Percentiles rank a stretch among this genome's conserved stretches.
These are phyloP conservation scores for Diceros bicornis DNA, from an alignment of 2,797 vertebrate genomes.

Conservation along the genomic window DNA sequence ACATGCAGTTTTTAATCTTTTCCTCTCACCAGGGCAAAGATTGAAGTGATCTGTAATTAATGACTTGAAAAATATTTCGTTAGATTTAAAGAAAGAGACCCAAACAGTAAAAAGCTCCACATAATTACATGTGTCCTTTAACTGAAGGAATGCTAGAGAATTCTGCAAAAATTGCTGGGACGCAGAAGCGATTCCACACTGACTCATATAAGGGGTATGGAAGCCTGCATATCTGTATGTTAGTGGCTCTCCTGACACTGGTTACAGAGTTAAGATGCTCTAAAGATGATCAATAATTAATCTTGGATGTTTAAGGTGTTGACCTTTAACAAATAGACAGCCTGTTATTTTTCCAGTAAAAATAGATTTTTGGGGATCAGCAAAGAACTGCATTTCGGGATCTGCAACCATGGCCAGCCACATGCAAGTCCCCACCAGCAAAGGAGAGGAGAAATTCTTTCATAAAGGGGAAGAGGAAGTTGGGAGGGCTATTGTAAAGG, in stretches of 20 bases:
- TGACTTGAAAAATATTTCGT: slow-evolving; percentile 70
- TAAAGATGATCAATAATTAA: slow-evolving; percentile 64
- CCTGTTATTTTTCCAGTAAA: no score
- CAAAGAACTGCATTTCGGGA: no score
- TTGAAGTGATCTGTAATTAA: slow-evolving; percentile 66
- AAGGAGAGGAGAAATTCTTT: no score
- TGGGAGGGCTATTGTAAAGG: no score
- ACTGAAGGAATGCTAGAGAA: slow-evolving; percentile 21
- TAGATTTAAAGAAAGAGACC: slow-evolving; percentile 29
- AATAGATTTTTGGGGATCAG: no score
- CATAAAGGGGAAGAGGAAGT: no score
- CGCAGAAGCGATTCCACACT: background rate
- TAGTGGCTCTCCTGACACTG: background rate
- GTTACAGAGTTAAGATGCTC: background rate
- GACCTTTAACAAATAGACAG: no score
- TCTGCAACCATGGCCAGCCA: no score
- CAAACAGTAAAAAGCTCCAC: background rate
- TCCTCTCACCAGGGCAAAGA: slow-evolving; percentile 58
- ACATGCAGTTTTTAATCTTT: slow-evolving; percentile 64
- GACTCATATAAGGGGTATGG: background rate
- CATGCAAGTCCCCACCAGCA: no score
- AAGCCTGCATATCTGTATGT: background rate
- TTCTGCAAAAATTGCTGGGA: background rate
- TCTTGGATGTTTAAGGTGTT: slow-evolving; percentile 42
- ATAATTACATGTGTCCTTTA: background rate